These are phyloP conservation scores for Synanthedon andrenaeformis DNA, from an alignment of 2,888 invertebrate genomes.

Conservation along the genomic window DNA sequence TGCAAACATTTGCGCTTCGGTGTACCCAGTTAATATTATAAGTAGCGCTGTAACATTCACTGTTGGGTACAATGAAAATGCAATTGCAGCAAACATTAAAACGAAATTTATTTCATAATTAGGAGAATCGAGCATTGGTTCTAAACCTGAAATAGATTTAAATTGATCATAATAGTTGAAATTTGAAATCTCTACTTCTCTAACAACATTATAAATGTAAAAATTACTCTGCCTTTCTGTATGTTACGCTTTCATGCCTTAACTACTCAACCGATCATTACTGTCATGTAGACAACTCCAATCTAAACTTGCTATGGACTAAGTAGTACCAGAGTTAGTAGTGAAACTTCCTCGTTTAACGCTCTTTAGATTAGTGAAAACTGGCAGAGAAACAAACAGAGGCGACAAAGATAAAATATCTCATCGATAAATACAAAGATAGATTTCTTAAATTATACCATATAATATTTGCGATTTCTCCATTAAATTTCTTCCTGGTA, in stretches of 20 bases:
- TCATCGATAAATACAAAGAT: no score
- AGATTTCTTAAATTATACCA: not conserved
- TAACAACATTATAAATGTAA: no score
- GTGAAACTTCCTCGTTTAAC: no score
- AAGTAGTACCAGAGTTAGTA: no score
- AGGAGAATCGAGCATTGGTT: conserved; percentile 34
- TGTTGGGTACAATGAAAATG: conserved; percentile 21
- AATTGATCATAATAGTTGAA: not conserved
- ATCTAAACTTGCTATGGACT: no score
- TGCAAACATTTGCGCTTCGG: conserved; percentile 35
- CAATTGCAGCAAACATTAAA: conserved; percentile 11
- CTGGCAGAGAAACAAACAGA: no score
- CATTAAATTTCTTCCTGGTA: conserved; percentile 29
- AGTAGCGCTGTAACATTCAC: conserved; percentile 27
- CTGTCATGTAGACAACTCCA: no score
- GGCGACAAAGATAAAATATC: no score
- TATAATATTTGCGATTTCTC: conserved; percentile 14
- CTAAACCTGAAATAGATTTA: conserved; percentile 24
- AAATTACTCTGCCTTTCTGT: no score
- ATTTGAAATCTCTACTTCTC: not conserved
- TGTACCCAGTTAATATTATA: conserved; percentile 30
- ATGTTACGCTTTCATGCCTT: no score
- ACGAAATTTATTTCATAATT: conserved; percentile 31
- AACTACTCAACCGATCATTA: no score
- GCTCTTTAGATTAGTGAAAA: no score